Evolutionary conservation across 2,797 vertebrate genomes (phyloP), one percentile per base, ranked within the genome.

Genomic region (Coreius guichenoti): DNA sequence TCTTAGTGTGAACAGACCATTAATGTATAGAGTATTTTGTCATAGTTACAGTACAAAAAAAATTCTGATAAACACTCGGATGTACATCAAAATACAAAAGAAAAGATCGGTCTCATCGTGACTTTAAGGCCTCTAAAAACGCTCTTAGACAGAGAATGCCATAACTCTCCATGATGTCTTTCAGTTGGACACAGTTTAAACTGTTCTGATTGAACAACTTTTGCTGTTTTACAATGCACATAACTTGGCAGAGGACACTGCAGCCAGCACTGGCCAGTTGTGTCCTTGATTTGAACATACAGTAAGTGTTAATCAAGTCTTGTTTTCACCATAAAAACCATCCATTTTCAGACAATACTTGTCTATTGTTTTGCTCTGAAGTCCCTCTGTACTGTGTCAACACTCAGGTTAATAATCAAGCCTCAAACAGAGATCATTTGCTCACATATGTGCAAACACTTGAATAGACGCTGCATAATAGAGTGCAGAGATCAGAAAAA

Each of bases 371-470:
- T 85, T 80, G 49, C 45, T 65, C 49, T 79, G 16, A 79, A 82
- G 78, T 81, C 26, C 19, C 39, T 81, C 65, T 86, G 82, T 81
- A 31, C 47, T 86, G 79, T 85, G 83, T 87, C 87, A 90, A 83
- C 81, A 87, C 84, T 45, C 79, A 54, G 86, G 88, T 91, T 91
- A 90, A 90, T 90, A 83, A 89, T 91, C 78, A 85, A 91, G 43
- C 90, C 49, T 58, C 77, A 73, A 83, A 80, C 49, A 79, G 51
- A 72, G 76, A 91, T 90, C 56, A 90, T 89, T 89, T 76, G 86
- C 58, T 79, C 56, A 81, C 68, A 77, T 51, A 39, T 68, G 80
- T 77, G 47, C 86, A 77, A 88, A 90, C 36, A 77, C 56, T 56
- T 75, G 63, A 75, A 75, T 51, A 72, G 70, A 86, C 74, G 83